Percentiles rank a stretch among this genome's conserved stretches.
phyloP scores from a whole-genome alignment of 2,113 vertebrate genomes.

The Heliornis fulica region DNA sequence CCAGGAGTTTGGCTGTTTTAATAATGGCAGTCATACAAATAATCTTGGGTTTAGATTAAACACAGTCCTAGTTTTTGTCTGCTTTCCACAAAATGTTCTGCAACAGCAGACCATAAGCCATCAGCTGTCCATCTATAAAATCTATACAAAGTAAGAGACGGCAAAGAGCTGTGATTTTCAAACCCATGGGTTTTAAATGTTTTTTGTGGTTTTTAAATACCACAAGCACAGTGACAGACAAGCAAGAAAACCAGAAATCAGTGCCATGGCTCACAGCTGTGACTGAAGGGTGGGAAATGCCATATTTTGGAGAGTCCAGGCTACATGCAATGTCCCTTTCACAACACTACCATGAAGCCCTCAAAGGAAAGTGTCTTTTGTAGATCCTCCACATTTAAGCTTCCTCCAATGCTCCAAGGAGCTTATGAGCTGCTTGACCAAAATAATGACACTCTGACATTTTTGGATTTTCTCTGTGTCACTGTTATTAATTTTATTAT shows the following conservation, averaged over 20 bases:
- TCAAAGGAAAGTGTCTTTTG: background rate
- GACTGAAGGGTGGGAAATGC: background rate
- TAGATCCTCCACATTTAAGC: background rate
- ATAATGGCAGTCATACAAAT: background rate
- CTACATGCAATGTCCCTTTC: background rate
- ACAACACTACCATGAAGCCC: background rate
- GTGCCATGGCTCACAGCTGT: background rate
- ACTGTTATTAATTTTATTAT: constrained; percentile 11
- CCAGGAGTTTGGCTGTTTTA: background rate
- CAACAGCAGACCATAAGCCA: background rate
- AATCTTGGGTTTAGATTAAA: background rate
- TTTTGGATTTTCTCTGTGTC: constrained; percentile 1
- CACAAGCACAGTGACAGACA: background rate
- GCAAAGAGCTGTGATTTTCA: background rate
- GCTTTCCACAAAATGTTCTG: background rate
- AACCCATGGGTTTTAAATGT: no score
- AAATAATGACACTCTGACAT: background rate
- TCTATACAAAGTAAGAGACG: background rate
- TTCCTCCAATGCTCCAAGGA: background rate
- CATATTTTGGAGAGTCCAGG: background rate
- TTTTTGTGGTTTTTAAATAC: background rate
- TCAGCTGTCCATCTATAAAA: background rate
- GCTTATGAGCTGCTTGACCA: constrained; percentile 35
- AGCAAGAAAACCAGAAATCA: background rate
- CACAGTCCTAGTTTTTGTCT: background rate